Conservation (phyloP, 2,113 vertebrate genomes). For the Polypterus senegalus region DNA sequence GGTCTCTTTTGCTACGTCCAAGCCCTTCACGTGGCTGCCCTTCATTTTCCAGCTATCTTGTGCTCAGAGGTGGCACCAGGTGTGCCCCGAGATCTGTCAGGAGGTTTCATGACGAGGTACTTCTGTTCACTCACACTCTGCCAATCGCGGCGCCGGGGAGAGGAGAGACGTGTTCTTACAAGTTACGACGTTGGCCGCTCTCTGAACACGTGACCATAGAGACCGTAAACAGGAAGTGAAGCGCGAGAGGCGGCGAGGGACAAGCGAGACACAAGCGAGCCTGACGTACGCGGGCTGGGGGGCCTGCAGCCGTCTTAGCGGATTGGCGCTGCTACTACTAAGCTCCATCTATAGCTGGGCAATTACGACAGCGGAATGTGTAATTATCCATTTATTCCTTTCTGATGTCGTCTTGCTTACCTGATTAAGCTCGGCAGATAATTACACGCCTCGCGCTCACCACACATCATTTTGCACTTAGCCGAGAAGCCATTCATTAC, state of each 20-base stretch:
- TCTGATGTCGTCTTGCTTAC: neutral
- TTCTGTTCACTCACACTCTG: too few species aligned
- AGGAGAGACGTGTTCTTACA: too few species aligned
- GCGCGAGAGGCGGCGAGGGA: neutral
- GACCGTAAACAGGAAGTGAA: neutral
- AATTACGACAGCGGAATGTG: neutral
- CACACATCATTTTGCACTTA: neutral
- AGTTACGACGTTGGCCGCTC: too few species aligned
- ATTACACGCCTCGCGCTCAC: neutral
- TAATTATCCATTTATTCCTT: neutral
- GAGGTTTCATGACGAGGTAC: too few species aligned
- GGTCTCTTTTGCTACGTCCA: too few species aligned
- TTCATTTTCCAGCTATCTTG: too few species aligned
- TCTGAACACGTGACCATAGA: neutral
- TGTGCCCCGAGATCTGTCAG: too few species aligned
- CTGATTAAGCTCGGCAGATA: slow-evolving; percentile 1
- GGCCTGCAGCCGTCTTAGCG: neutral
- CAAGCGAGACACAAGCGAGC: neutral
- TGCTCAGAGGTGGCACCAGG: too few species aligned
- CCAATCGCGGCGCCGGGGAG: too few species aligned
- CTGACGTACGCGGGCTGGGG: neutral
- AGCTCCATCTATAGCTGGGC: neutral
- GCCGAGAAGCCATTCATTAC: neutral
- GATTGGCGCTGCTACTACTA: neutral
- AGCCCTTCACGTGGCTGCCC: too few species aligned